Evolutionary conservation across 2,797 vertebrate genomes (phyloP).

Genomic region (Alfaro cultratus): DNA sequence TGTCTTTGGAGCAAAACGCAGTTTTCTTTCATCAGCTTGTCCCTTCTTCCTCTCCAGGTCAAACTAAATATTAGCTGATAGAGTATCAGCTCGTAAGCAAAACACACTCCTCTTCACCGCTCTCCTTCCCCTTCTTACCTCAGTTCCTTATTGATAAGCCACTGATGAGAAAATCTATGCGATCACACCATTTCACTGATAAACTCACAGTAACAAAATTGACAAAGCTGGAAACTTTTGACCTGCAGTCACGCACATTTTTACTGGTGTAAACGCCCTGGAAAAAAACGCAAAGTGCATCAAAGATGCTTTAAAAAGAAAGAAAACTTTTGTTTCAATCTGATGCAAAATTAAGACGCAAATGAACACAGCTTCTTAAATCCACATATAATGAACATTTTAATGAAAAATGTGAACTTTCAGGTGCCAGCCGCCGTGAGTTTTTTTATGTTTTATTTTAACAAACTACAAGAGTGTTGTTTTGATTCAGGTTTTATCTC

Average conservation of each 20-base stretch:
- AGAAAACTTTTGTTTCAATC: not conserved
- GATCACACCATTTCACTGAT: slow-evolving; percentile 23
- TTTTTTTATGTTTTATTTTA: not conserved
- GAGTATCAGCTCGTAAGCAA: slow-evolving; percentile 36
- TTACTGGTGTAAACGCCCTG: not conserved
- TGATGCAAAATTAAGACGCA: not conserved
- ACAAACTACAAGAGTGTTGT: not conserved
- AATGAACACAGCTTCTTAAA: not conserved
- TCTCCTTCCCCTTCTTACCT: slow-evolving; percentile 27
- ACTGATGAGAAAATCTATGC: slow-evolving; percentile 75
- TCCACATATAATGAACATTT: not conserved
- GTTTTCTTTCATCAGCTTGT: slow-evolving; percentile 64
- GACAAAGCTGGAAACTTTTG: slow-evolving; percentile 25
- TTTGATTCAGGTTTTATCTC: slow-evolving; percentile 11
- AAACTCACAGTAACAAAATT: slow-evolving; percentile 32
- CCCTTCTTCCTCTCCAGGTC: slow-evolving; percentile 33
- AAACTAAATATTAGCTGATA: slow-evolving; percentile 44
- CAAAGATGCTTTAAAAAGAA: not conserved
- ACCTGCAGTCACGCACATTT: slow-evolving; percentile 25
- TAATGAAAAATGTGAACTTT: not conserved
- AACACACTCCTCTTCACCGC: not conserved
- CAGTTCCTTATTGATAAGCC: slow-evolving; percentile 52
- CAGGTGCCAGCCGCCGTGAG: not conserved
- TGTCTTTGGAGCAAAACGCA: slow-evolving; percentile 21
- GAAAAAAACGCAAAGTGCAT: not conserved